Conservation (phyloP, 2,888 invertebrate species). For the Bibio marci region DNA sequence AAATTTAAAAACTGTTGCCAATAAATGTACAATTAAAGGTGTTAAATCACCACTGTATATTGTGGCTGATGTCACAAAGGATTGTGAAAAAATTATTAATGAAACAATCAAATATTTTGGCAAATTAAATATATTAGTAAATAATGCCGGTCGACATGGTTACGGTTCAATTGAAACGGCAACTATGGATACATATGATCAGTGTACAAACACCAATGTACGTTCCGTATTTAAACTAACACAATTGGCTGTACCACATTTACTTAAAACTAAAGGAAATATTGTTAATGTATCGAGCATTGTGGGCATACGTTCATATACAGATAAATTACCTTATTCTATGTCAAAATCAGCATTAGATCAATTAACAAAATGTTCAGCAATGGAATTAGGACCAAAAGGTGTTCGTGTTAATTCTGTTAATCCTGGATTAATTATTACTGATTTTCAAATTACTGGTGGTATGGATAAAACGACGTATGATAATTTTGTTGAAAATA, state of each 20-base stretch:
- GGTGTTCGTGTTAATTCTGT: constrained; percentile 81
- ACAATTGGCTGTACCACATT: constrained; percentile 72
- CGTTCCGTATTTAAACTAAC: constrained; percentile 68
- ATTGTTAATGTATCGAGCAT: constrained; percentile 94
- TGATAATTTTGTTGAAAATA: constrained; percentile 63
- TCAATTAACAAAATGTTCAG: constrained; percentile 84
- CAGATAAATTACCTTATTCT: constrained; percentile 77
- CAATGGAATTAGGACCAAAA: constrained; percentile 67
- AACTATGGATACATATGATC: constrained; percentile 71
- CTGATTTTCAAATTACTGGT: constrained; percentile 71
- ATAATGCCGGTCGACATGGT: constrained; percentile 82
- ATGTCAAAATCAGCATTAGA: constrained; percentile 90
- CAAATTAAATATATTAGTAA: constrained; percentile 65
- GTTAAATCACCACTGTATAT: constrained; percentile 1
- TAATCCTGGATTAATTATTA: constrained; percentile 82
- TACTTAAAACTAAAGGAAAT: constrained; percentile 69
- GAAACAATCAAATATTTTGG: constrained; percentile 58
- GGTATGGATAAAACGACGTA: constrained; percentile 73
- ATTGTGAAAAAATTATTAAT: constrained; percentile 36
- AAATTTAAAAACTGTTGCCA: constrained; percentile 43
- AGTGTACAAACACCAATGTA: constrained; percentile 78
- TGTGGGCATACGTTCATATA: constrained; percentile 76
- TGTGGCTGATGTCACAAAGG: not conserved
- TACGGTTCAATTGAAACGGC: constrained; percentile 73
- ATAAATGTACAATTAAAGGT: constrained; percentile 31